Evolutionary conservation across 2,888 invertebrate genomes (phyloP).

Genomic region (Apodemia zela): DNA sequence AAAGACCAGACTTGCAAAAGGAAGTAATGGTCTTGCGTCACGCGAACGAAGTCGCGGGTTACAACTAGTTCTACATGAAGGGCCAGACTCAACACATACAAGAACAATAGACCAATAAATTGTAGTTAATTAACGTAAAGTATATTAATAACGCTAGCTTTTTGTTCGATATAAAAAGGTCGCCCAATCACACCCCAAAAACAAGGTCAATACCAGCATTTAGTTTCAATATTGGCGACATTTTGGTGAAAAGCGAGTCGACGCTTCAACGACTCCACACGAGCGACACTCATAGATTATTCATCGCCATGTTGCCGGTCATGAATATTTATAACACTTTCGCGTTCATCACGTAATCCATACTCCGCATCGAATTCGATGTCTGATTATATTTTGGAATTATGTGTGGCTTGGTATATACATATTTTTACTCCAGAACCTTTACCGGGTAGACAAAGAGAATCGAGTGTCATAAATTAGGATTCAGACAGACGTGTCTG

Average conservation of each 20-base stretch:
- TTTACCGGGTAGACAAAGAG: neutral
- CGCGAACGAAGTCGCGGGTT: neutral
- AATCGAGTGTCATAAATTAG: neutral
- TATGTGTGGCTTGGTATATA: neutral
- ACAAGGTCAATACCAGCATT: neutral
- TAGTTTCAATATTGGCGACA: slow-evolving; percentile 14
- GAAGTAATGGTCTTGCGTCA: neutral
- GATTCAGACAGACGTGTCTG: no score
- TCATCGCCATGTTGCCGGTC: slow-evolving; percentile 52
- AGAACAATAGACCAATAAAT: neutral
- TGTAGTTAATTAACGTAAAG: neutral
- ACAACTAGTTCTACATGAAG: neutral
- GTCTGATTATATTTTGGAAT: slow-evolving; percentile 44
- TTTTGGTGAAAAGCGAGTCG: slow-evolving; percentile 36
- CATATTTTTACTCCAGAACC: neutral
- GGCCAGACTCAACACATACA: neutral
- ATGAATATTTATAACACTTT: slow-evolving; percentile 70
- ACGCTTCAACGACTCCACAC: slow-evolving; percentile 30
- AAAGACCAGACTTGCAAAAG: neutral
- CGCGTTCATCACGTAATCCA: slow-evolving; percentile 60
- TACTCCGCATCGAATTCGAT: slow-evolving; percentile 43
- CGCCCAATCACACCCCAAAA: neutral
- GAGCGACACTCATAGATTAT: slow-evolving; percentile 54
- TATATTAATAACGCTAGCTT: neutral
- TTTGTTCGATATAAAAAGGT: neutral